phyloP scores from a whole-genome alignment of 2,113 vertebrate species.

The Damaliscus lunatus region DNA sequence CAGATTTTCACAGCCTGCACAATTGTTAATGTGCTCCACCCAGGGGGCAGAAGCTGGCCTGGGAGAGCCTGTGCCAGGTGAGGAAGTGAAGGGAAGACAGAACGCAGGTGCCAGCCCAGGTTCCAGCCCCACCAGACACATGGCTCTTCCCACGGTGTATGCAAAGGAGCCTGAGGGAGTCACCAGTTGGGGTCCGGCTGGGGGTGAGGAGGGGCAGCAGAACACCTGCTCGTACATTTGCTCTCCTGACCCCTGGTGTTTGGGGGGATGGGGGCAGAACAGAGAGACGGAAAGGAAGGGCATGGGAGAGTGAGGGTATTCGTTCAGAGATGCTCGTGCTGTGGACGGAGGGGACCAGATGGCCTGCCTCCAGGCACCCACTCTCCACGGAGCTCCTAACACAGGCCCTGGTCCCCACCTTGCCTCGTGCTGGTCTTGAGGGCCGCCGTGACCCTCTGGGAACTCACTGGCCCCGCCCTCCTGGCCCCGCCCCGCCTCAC shows the following conservation, averaged over 20 bases:
- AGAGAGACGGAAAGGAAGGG: not conserved
- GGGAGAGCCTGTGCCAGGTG: accelerated
- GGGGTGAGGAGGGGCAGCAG: not conserved
- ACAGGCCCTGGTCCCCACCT: not conserved
- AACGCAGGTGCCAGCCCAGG: no score
- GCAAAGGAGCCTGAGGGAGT: not conserved
- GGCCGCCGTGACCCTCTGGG: not conserved
- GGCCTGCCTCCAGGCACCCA: not conserved
- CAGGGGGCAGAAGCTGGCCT: accelerated
- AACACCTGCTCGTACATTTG: accelerated
- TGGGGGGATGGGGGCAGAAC: accelerated
- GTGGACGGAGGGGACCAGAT: accelerated
- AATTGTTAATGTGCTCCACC: accelerated
- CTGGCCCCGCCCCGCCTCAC: not conserved
- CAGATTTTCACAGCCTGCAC: not conserved
- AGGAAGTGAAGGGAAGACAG: not conserved
- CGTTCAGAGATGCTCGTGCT: not conserved
- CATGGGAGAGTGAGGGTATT: not conserved
- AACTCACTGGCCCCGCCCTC: no score
- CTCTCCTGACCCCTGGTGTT: not conserved
- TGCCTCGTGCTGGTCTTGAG: not conserved
- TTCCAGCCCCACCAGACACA: not conserved
- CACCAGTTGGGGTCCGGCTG: not conserved
- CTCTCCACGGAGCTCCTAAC: not conserved
- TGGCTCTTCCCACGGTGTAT: not conserved